A percentile compares a stretch with the other conserved stretches of the same genome.
Evolutionary conservation across 2,797 vertebrate species (phyloP).

Genomic region (Gambelia wislizenii): DNA sequence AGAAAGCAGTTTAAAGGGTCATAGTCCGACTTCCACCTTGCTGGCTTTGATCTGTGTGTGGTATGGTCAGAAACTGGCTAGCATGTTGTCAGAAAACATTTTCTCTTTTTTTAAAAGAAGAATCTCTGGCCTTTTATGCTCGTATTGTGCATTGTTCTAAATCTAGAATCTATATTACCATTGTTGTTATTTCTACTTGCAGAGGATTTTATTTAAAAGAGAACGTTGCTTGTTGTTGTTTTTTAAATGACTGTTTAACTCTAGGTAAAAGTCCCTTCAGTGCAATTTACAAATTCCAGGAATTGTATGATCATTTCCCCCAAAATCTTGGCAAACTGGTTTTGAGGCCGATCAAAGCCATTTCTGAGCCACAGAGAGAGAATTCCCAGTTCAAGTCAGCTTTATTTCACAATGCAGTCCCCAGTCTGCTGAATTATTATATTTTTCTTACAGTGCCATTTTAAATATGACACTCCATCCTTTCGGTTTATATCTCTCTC

Average conservation of each 20-base stretch:
- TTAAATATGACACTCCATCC: conserved; percentile 1
- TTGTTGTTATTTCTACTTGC: conserved; percentile 52
- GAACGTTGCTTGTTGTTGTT: neutral
- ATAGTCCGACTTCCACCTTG: conserved; percentile 66
- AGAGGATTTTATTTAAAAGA: conserved; percentile 50
- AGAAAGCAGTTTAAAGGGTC: conserved; percentile 69
- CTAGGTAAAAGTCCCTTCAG: conserved; percentile 63
- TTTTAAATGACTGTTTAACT: conserved; percentile 56
- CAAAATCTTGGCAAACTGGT: conserved; percentile 46
- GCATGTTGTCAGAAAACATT: conserved; percentile 59
- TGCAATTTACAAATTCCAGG: conserved; percentile 58
- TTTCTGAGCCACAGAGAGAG: conserved; percentile 31
- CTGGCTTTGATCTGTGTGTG: conserved; percentile 72
- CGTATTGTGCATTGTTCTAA: conserved; percentile 76
- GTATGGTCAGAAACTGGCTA: conserved; percentile 58
- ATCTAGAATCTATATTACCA: conserved; percentile 57
- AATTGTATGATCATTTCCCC: conserved; percentile 1
- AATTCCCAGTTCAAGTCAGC: conserved; percentile 22
- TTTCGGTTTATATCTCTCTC: conserved; percentile 73
- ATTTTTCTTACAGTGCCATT: conserved; percentile 63
- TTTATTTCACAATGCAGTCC: conserved; percentile 47
- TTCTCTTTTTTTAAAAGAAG: conserved; percentile 45
- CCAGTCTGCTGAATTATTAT: conserved; percentile 44
- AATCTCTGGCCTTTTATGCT: conserved; percentile 66
- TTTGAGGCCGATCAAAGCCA: conserved; percentile 59